Evolutionary conservation across 2,888 invertebrate species (phyloP).

Genomic region (Formica aserva): DNA sequence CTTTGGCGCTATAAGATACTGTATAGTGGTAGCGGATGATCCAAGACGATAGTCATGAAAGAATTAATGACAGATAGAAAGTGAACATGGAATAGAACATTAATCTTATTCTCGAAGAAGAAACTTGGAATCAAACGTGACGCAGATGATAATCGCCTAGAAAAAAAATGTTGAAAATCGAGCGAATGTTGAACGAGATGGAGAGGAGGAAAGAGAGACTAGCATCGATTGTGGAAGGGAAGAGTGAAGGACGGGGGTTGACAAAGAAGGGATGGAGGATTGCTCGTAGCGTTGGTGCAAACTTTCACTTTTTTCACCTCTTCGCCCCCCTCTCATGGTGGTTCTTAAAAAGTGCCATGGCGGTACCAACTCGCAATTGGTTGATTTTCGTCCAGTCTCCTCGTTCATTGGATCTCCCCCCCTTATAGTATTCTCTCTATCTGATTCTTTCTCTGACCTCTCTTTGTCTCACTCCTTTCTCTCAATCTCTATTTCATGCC

Average conservation of each 20-base stretch:
- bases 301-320: conserved; percentile 84
- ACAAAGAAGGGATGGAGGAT: conserved; percentile 57
- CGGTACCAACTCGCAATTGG: conserved; percentile 70
- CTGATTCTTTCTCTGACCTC: conserved; percentile 38
- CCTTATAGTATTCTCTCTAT: conserved; percentile 25
- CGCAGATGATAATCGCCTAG: conserved; percentile 7
- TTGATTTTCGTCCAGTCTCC: conserved; percentile 69
- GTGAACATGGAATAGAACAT: background rate
- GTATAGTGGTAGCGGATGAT: background rate
- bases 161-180: conserved; percentile 41
- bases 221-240: conserved; percentile 56
- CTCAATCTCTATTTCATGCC: conserved; percentile 34
- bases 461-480: conserved; percentile 48
- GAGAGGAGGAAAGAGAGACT: conserved; percentile 45
- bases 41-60: background rate
- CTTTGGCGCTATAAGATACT: background rate
- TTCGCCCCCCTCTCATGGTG: conserved; percentile 61
- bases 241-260: conserved; percentile 68
- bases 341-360: conserved; percentile 73
- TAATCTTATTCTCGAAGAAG: conserved; percentile 22
- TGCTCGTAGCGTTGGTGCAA: conserved; percentile 75
- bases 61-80: conserved; percentile 9
- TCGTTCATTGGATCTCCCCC: conserved; percentile 73
- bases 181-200: conserved; percentile 38
- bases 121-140: conserved; percentile 29